Evolutionary conservation across 1,140 invertebrate species (phyloP), one percentile per base, ranked within the genome.

Genomic region (Nymphalis io): DNA sequence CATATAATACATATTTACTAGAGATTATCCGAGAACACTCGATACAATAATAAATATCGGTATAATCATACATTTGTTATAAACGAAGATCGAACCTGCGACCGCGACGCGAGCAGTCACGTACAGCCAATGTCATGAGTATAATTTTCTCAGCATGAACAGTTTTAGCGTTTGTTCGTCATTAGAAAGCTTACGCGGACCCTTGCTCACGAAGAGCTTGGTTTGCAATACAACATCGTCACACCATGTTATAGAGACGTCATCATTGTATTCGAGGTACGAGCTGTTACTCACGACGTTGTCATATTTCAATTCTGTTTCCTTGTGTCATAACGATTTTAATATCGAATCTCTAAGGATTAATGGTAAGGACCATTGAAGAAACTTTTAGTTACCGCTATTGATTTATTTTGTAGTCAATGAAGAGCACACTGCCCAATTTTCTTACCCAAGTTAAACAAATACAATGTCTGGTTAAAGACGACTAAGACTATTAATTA

Each of bases 171-270:
- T 38, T 11, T 59, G 11, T 12, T 13, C 33, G 59, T 48, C 60
- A 61, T 61, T 61, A 61, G 60, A 61, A 61, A 61, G 60, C 60
- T 51, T 11, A 58, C 15, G 33, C 18, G 12, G 18, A 21, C 60
- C 42, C 60, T 61, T 61, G 42, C 21, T 61, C 60, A 61, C 60
- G 60, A 61, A 23, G 42, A 15, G 42, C 42, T 23, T 13, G 60
- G 12, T 33, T 33, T 8, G 27, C 21, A 15, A 55, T 55, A 55
- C 15, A 15, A 27, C 13, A 55, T 5, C 11, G 23, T 55, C 15
- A 27, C 51, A 21, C 18, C 21, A 6, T 48, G 51, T 27, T 2
- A 51, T 21, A 1, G 18, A 51, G 46, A 20, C 46, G 8, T 33
- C 27, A 8, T 33, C 27, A 33, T 53, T 53, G 48, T 53, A 53